These are phyloP conservation scores for Elegia similella DNA, from an alignment of 2,888 invertebrate genomes.

Conservation along the genomic window DNA sequence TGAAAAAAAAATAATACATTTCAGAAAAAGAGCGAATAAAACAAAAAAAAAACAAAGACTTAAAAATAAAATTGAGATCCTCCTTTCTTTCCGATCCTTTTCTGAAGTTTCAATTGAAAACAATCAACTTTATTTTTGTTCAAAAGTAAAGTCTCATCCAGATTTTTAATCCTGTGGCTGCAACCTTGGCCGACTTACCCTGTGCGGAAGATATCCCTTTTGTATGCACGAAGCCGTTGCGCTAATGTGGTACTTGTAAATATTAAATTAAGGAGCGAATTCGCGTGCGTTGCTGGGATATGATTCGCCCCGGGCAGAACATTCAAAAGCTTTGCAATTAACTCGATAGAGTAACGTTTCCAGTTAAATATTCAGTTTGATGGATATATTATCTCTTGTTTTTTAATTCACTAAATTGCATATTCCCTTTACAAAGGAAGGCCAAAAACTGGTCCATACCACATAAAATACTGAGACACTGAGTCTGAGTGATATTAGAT, in stretches of 20 bases:
- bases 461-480: too few species aligned
- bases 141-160: not conserved
- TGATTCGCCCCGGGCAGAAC: conserved; percentile 5
- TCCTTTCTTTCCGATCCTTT: too few species aligned
- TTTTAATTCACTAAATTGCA: not conserved
- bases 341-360: not conserved
- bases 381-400: not conserved
- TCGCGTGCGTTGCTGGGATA: conserved; percentile 1
- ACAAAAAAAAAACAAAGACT: too few species aligned
- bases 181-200: conserved; percentile 47
- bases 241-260: conserved; percentile 16
- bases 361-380: conserved; percentile 4
- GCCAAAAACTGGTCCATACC: too few species aligned
- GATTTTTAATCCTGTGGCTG: conserved; percentile 52
- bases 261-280: conserved; percentile 17
- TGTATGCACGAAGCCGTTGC: conserved; percentile 6
- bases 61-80: too few species aligned
- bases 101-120: too few species aligned
- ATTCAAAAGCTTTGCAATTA: conserved; percentile 5
- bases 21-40: too few species aligned
- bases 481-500: too few species aligned
- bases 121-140: too few species aligned
- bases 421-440: not conserved
- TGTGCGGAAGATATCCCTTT: conserved; percentile 14
- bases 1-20: too few species aligned